Conservation (phyloP, 1,140 invertebrate genomes). For the Trichonephila inaurata region DNA sequence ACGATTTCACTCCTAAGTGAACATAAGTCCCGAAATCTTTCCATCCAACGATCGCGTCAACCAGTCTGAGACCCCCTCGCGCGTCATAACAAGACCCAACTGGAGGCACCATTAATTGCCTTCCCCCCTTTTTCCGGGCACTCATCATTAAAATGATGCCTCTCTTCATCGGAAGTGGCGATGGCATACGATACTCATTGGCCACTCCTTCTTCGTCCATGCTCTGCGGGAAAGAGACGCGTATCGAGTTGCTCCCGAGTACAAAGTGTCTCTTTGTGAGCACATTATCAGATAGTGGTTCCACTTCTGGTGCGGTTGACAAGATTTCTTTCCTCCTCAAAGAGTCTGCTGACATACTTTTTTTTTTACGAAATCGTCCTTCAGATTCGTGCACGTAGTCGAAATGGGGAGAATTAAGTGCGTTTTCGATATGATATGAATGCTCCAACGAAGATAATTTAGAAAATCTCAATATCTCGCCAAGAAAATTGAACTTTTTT, state of each 20-base stretch:
- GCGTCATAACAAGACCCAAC: not conserved
- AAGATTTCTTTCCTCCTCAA: not conserved
- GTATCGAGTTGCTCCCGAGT: not conserved
- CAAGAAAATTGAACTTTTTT: too few relatives aligned
- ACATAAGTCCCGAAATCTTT: not conserved
- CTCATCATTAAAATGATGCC: not conserved
- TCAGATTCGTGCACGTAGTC: not conserved
- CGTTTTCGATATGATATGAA: too few relatives aligned
- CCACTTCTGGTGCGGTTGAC: not conserved
- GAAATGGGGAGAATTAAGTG: not conserved
- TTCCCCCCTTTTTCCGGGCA: not conserved
- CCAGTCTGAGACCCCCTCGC: not conserved
- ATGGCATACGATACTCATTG: slow-evolving; percentile 13
- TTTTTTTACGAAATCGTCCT: not conserved
- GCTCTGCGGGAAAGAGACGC: not conserved
- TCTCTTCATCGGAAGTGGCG: not conserved
- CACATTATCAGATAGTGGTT: not conserved
- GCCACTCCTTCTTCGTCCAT: not conserved
- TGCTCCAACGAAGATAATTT: too few relatives aligned
- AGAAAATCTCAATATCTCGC: too few relatives aligned
- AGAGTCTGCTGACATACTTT: not conserved
- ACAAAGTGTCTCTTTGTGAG: not conserved
- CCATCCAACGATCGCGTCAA: not conserved
- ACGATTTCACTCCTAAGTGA: not conserved
- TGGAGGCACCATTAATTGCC: slow-evolving; percentile 44